These are phyloP conservation scores for Lysandra bellargus DNA, from an alignment of 2,888 invertebrate species.

Conservation along the genomic window DNA sequence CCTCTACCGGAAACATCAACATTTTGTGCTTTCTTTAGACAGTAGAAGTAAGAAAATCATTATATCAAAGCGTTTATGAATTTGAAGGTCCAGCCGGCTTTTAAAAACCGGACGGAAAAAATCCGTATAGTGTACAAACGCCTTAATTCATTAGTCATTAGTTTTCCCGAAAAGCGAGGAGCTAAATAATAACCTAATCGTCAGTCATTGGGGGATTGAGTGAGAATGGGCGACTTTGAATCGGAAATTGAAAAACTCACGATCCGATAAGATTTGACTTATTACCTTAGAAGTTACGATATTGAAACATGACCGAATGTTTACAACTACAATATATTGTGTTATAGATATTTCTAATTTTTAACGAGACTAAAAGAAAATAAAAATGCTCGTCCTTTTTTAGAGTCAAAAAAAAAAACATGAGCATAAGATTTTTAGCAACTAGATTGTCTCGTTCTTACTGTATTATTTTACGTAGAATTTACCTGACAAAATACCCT, in stretches of 20 bases:
- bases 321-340: background rate
- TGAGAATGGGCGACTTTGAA: conserved; percentile 3
- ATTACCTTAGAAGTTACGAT: conserved; percentile 1
- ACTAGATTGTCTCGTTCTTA: no score
- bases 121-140: background rate
- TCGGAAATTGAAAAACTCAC: conserved; percentile 27
- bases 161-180: background rate
- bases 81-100: background rate
- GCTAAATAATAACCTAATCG: background rate
- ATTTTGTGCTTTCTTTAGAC: no score
- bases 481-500: no score
- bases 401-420: no score
- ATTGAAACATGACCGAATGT: background rate
- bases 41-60: no score
- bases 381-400: no score
- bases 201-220: background rate
- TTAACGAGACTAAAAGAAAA: no score
- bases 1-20: no score
- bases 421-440: no score
- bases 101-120: background rate
- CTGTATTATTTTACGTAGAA: no score
- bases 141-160: background rate
- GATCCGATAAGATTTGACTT: conserved; percentile 20
- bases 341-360: no score
- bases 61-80: background rate